Conservation (phyloP, 2,113 vertebrate genomes). For the Eurystomus gularis region DNA sequence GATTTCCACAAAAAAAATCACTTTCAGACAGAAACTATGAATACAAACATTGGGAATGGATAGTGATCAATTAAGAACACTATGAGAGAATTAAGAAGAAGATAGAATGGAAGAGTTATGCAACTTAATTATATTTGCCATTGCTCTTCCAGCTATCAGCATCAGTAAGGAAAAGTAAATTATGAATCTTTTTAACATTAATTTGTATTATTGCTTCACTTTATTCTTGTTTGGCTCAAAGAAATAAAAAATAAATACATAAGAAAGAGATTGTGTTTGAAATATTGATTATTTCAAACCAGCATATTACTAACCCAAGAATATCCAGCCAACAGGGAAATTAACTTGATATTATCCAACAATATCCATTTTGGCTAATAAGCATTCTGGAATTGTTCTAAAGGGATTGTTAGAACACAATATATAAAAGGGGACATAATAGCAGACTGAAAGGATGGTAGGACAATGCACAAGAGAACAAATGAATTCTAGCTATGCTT, state of each 20-base stretch:
- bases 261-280: background rate
- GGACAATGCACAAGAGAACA: background rate
- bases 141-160: background rate
- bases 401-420: background rate
- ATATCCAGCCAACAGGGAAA: background rate
- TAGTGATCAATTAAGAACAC: slow-evolving; percentile 6
- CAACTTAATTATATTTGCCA: slow-evolving; percentile 7
- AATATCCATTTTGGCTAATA: background rate
- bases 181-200: background rate
- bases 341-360: background rate
- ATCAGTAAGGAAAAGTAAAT: slow-evolving; percentile 1
- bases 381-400: background rate
- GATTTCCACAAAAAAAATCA: background rate
- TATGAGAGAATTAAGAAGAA: background rate
- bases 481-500: background rate
- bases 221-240: background rate
- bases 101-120: slow-evolving; percentile 10
- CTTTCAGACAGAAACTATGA: background rate
- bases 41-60: background rate
- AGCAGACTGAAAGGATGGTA: background rate
- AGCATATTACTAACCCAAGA: background rate
- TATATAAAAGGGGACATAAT: background rate
- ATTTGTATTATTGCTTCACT: background rate
- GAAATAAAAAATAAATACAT: background rate
- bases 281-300: background rate